A percentile compares a stretch with the other conserved stretches of the same genome.
Evolutionary conservation across 2,888 invertebrate genomes (phyloP).

Genomic region (Rotaria macrura): DNA sequence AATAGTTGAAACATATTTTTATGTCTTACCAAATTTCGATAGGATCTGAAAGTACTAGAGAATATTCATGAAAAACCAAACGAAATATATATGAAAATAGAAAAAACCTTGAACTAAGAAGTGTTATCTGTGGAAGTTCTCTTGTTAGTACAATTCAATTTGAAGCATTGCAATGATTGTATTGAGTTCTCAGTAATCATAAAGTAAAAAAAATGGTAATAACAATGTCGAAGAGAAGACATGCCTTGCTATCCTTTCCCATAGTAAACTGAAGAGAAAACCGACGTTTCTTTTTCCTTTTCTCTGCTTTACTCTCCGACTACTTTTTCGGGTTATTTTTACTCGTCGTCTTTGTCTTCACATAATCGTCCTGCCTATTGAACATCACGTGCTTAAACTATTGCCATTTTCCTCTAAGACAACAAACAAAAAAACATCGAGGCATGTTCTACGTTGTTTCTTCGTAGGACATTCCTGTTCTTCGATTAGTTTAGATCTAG

Average conservation of each 20-base stretch:
- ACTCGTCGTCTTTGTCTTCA: not conserved
- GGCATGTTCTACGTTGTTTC: not conserved
- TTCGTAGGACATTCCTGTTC: not conserved
- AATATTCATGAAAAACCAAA: too few relatives aligned
- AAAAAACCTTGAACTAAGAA: too few relatives aligned
- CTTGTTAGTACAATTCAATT: too few relatives aligned
- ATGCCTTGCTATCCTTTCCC: too few relatives aligned
- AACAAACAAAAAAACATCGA: not conserved
- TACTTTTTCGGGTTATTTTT: not conserved
- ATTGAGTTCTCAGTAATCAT: too few relatives aligned
- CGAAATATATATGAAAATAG: too few relatives aligned
- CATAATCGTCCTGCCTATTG: not conserved
- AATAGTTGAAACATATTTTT: too few relatives aligned
- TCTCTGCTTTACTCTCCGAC: not conserved
- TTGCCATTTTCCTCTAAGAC: not conserved
- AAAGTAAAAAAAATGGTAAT: not conserved
- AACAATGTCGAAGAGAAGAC: not conserved
- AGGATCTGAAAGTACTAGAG: too few relatives aligned
- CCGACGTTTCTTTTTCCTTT: not conserved
- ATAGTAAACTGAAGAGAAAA: not conserved
- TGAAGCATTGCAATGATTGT: too few relatives aligned
- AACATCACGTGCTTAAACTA: not conserved
- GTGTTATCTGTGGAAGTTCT: too few relatives aligned
- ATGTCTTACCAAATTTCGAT: too few relatives aligned
- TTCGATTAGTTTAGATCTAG: not conserved